A percentile compares a stretch with the other conserved stretches of the same genome.
Evolutionary conservation across 2,888 invertebrate species (phyloP).

Genomic region (Cartodere bifasciata): DNA sequence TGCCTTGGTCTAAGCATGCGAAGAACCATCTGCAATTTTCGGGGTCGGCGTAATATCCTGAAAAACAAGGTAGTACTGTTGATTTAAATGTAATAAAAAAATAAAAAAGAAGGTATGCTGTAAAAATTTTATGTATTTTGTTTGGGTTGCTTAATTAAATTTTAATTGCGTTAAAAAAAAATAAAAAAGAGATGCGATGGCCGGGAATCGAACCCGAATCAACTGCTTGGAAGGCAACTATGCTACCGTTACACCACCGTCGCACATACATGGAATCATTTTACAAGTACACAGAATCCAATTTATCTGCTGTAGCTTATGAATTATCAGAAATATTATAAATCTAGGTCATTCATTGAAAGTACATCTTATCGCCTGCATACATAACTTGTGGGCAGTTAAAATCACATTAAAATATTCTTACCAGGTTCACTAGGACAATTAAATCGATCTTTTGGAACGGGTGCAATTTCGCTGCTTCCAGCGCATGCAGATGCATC

Average conservation of each 20-base stretch:
- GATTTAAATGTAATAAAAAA: background rate
- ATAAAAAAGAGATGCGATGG: slow-evolving; percentile 33
- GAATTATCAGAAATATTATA: no score
- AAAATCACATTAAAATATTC: no score
- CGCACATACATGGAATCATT: background rate
- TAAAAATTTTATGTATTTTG: background rate
- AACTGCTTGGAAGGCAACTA: slow-evolving; percentile 38
- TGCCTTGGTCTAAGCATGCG: slow-evolving; percentile 63
- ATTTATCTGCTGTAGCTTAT: no score
- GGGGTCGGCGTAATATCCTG: slow-evolving; percentile 68
- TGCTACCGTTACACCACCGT: slow-evolving; percentile 21
- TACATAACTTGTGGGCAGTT: no score
- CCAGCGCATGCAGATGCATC: slow-evolving; percentile 63
- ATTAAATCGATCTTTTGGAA: slow-evolving; percentile 50
- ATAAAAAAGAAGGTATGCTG: slow-evolving; percentile 1
- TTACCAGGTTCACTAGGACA: slow-evolving; percentile 52
- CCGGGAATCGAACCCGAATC: slow-evolving; percentile 38
- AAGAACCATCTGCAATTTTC: slow-evolving; percentile 78
- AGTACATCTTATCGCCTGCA: no score
- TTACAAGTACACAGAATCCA: no score
- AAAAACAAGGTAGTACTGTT: slow-evolving; percentile 11
- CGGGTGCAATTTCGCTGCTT: slow-evolving; percentile 66
- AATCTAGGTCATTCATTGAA: no score
- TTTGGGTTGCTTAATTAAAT: no score
- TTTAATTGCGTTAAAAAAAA: no score